Evolutionary conservation across 2,797 vertebrate genomes (phyloP), one percentile per base, ranked within the genome.

Genomic region (Aphelocoma californica): DNA sequence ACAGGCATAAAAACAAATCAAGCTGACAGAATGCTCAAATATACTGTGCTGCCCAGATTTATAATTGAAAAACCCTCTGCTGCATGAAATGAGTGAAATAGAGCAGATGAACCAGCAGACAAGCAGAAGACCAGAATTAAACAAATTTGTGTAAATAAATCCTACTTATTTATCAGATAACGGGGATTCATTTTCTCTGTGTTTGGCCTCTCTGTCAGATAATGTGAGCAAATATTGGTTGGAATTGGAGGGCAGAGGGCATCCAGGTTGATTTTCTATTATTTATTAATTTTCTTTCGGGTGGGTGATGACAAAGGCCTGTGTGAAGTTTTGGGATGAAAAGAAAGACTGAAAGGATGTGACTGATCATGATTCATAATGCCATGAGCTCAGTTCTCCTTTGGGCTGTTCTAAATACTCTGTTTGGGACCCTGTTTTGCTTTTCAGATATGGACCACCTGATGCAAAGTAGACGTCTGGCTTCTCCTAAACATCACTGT

Each of bases 21-120:
- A 84, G 73, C 70, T 96, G 91, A 93, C 91, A 96, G 80, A 95
- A 94, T 81, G 73, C 73, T 93, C 95, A 93, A 88, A 96, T 94
- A 91, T 40, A 93, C 73, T 73, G 51, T 84, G 80, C 87, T 92
- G 80, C 80, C 83, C 89, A 70, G 70, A 90, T 92, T 93, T 92
- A 93, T 96, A 96, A 97, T 97, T 96, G 95, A 91, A 97, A 96
- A 96, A 95, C 26, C 40, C 90, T 96, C 82, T 84, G 83, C 95
- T 94, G 95, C 95, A 96, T 97, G 94, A 97, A 97, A 94, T 95
- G 92, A 94, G 85, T 70, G 92, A 94, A 97, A 88, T 13, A 95
- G 92, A 95, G 77, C 92, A 92, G 91, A 93, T 91, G 94, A 97
- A 67, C 82, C 56, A 90, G 66, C 73, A 94, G 93, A 96, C 86